Conservation (phyloP, 2,113 vertebrate species). For the Athene cunicularia region DNA sequence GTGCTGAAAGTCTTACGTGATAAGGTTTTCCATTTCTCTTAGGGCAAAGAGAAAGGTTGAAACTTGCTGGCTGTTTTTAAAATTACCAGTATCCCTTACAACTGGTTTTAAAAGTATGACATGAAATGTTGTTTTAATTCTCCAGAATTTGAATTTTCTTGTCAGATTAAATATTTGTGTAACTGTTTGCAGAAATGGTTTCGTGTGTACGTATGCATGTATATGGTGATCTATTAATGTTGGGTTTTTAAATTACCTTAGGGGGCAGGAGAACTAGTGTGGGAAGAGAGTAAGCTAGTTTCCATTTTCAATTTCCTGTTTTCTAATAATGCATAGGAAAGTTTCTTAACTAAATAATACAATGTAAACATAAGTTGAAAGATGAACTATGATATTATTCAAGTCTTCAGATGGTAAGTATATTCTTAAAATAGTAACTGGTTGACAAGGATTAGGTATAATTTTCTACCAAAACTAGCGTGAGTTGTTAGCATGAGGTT, state of each 20-base stretch:
- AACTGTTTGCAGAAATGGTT: background rate
- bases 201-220: background rate
- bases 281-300: background rate
- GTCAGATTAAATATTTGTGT: background rate
- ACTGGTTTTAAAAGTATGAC: background rate
- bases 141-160: background rate
- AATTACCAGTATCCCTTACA: background rate
- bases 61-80: background rate
- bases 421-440: background rate
- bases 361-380: background rate
- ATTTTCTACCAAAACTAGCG: background rate
- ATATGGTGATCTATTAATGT: background rate
- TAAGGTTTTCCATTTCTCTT: background rate
- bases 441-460: background rate
- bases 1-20: background rate
- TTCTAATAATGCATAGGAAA: background rate
- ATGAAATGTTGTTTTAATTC: background rate
- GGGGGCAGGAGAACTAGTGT: background rate
- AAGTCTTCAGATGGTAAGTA: background rate
- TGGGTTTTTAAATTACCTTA: background rate
- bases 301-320: background rate
- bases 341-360: background rate
- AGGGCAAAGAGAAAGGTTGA: background rate
- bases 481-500: background rate
- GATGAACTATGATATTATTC: background rate